Evolutionary conservation across 2,113 vertebrate species (phyloP), one percentile per base, ranked within the genome.

Genomic region (Brienomyrus brachyistius): DNA sequence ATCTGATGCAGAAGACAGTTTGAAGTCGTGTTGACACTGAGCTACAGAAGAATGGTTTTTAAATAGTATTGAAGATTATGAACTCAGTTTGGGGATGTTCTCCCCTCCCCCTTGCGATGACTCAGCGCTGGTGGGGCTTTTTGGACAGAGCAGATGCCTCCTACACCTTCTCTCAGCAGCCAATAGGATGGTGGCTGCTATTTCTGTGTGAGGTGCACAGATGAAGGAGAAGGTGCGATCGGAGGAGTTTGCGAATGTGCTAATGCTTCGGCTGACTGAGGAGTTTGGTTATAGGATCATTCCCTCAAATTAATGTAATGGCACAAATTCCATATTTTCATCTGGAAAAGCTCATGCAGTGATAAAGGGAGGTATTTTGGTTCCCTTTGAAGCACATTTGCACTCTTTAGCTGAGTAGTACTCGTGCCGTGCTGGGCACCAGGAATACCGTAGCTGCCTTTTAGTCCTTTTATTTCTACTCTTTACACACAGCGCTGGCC

Each of bases 1-100:
- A 91, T 93, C 91, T 92, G 92, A 80, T 43, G 31, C 15, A 19
- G 74, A 80, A 80, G 31, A 43, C 35, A 17, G 74, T 43, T n/a
- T 80, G 74, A 80, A 80, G 74, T 8, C 3, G 10, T 80, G 35
- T 80, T 43, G 17, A 80, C 31, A 43, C 74, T 77, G 70, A 40
- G 35, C 74, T 43, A 19, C 31, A 80, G 74, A 80, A 43, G 35
- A 80, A 80, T 43, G 74, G 35, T 88, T 66, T 17, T 48, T 54
- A 50, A 27, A 54, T 11, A 54, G 50, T 54, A 40, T 54, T 54
- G 51, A 27, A 8, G 31, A 56, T 56, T n/a, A 31, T 27, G 47
- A 87, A 87, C 51, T 87, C n/a, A 21, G 35, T 80, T 80, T 80
- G 74, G 31, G 17, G 17, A 80, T 80, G 74, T 35, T 43, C 19